phyloP scores from a whole-genome alignment of 1,140 invertebrate genomes.

The Diuraphis noxia region DNA sequence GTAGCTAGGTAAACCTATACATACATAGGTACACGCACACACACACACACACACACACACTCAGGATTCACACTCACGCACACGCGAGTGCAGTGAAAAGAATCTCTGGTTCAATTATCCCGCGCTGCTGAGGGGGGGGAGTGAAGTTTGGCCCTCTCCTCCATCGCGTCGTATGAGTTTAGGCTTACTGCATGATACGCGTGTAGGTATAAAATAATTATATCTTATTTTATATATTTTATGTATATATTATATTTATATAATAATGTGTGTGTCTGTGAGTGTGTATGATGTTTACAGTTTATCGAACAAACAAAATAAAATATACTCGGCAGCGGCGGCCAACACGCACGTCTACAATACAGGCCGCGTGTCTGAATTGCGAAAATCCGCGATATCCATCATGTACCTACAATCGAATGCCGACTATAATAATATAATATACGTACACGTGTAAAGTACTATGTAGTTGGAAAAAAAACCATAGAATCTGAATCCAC shows the following conservation, averaged over 20 bases:
- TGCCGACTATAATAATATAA: background rate
- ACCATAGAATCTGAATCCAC: background rate
- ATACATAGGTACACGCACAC: background rate
- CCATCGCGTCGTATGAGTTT: background rate
- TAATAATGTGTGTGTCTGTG: no score
- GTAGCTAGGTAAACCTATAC: background rate
- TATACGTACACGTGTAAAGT: background rate
- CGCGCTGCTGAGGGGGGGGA: background rate
- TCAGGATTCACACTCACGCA: background rate
- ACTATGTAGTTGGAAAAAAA: background rate
- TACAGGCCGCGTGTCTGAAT: background rate
- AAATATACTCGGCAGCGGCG: background rate
- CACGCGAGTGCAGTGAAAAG: background rate
- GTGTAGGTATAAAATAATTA: background rate
- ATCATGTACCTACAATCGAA: no score
- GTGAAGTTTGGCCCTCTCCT: background rate
- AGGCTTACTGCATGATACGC: no score
- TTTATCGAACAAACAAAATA: conserved; percentile 43
- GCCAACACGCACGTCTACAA: background rate
- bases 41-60: background rate
- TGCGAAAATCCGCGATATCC: background rate
- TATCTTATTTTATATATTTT: background rate
- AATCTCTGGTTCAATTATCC: conserved; percentile 27
- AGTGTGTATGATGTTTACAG: no score
- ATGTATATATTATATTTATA: no score